phyloP scores from a whole-genome alignment of 92 coral and sea anemone genomes.

The Epizoanthus rinbou region DNA sequence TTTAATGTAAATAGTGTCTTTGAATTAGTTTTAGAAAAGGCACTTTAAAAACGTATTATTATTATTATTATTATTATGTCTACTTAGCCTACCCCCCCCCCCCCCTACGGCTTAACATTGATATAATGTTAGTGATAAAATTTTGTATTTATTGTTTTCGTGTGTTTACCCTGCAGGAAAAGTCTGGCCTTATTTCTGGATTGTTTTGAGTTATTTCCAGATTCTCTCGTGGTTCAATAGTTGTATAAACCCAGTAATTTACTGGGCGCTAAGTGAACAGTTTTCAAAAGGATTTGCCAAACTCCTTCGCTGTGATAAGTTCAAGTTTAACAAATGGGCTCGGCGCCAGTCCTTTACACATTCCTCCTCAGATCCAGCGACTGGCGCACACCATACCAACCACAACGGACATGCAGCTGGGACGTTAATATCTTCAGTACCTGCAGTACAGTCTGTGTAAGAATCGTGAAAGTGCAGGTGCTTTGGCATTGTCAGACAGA shows the following conservation, averaged over 20 bases:
- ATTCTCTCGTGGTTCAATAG: conserved; percentile 85
- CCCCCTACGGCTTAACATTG: too few relatives aligned
- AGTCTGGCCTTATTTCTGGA: conserved; percentile 13
- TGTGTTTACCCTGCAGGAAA: neutral
- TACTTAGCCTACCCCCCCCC: too few relatives aligned
- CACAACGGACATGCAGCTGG: conserved; percentile 17
- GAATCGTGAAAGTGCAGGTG: neutral
- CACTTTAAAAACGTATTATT: too few relatives aligned
- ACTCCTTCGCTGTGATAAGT: conserved; percentile 76
- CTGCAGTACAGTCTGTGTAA: neutral
- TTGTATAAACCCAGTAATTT: conserved; percentile 92
- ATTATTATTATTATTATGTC: too few relatives aligned
- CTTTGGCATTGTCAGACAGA: too few relatives aligned
- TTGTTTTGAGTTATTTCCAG: conserved; percentile 56
- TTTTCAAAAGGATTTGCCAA: conserved; percentile 91
- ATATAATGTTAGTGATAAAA: neutral
- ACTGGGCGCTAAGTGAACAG: conserved; percentile 95
- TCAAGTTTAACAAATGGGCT: conserved; percentile 45
- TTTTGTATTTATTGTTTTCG: neutral
- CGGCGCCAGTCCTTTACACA: conserved; percentile 70
- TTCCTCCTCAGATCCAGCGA: conserved; percentile 77
- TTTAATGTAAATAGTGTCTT: too few relatives aligned
- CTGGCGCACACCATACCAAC: conserved; percentile 8
- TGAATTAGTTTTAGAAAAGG: too few relatives aligned
- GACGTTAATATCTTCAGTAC: neutral